Evolutionary conservation across 1,140 invertebrate genomes (phyloP).

Genomic region (Agrypnia vestita): DNA sequence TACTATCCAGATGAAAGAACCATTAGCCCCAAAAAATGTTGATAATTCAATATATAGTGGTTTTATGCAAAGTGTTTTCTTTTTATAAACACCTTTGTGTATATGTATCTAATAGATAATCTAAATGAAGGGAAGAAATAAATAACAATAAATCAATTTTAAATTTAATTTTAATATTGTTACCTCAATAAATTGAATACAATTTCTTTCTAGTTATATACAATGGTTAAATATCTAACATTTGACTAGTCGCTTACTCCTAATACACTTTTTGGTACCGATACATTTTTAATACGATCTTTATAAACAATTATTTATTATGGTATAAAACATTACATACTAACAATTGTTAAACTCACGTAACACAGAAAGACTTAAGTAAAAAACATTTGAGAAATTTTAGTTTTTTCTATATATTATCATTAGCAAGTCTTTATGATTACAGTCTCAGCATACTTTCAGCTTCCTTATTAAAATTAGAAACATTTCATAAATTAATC

Average conservation of each 20-base stretch:
- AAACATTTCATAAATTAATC: no score
- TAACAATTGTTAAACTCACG: background rate
- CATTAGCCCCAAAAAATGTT: no score
- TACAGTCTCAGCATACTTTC: conserved; percentile 9
- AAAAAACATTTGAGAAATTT: background rate
- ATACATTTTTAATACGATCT: conserved; percentile 1
- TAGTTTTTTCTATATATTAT: background rate
- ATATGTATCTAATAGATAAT: no score
- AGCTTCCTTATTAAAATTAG: no score
- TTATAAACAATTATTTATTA: background rate
- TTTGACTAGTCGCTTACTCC: conserved; percentile 39
- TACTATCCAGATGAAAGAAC: no score
- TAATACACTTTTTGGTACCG: conserved; percentile 38
- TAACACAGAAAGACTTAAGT: conserved; percentile 32
- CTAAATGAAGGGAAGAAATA: background rate
- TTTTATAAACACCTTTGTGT: no score
- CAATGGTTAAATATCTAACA: conserved; percentile 9
- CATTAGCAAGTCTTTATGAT: conserved; percentile 9
- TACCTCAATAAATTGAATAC: background rate
- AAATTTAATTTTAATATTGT: background rate
- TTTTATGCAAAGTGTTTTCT: no score
- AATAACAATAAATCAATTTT: background rate
- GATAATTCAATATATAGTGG: no score
- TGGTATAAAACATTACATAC: background rate
- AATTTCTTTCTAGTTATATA: background rate